Evolutionary conservation across 2,797 vertebrate genomes (phyloP).

Genomic region (Protonibea diacanthus): DNA sequence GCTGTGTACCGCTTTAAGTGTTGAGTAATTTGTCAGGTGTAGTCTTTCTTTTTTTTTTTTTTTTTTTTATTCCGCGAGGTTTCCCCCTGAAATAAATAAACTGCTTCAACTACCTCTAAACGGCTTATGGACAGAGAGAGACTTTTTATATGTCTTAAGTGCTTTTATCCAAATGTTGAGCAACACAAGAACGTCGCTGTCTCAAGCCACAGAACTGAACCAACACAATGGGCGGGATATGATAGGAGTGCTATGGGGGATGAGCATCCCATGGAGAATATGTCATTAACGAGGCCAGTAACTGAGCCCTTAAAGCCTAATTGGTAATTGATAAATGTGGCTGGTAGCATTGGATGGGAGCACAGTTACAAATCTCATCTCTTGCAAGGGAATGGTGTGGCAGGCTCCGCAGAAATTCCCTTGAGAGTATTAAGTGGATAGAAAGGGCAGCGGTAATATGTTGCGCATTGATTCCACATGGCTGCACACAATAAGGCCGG

Average conservation of each 20-base stretch:
- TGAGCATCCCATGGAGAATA: constrained; percentile 55
- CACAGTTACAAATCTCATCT: constrained; percentile 74
- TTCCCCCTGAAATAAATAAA: constrained; percentile 53
- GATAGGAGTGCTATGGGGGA: constrained; percentile 27
- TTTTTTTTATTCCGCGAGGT: constrained; percentile 9
- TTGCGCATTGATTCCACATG: constrained; percentile 77
- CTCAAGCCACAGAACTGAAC: constrained; percentile 42
- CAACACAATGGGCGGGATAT: constrained; percentile 42
- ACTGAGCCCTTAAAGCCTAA: constrained; percentile 72
- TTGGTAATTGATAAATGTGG: constrained; percentile 78
- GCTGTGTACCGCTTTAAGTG: constrained; percentile 29
- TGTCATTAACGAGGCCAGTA: constrained; percentile 73
- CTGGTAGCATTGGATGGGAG: constrained; percentile 48
- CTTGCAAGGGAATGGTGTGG: constrained; percentile 38
- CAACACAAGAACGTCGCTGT: constrained; percentile 12
- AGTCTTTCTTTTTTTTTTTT: constrained; percentile 12
- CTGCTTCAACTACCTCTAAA: constrained; percentile 34
- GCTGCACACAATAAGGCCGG: constrained; percentile 76
- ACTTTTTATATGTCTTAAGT: constrained; percentile 35
- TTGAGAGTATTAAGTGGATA: constrained; percentile 63
- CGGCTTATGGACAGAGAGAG: constrained; percentile 43
- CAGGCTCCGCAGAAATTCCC: constrained; percentile 66
- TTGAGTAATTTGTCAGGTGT: constrained; percentile 33
- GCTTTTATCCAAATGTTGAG: constrained; percentile 32
- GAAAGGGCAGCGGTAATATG: constrained; percentile 77